Evolutionary conservation across 2,113 vertebrate genomes (phyloP), one percentile per base, ranked within the genome.

Genomic region (Psettodes erumei): DNA sequence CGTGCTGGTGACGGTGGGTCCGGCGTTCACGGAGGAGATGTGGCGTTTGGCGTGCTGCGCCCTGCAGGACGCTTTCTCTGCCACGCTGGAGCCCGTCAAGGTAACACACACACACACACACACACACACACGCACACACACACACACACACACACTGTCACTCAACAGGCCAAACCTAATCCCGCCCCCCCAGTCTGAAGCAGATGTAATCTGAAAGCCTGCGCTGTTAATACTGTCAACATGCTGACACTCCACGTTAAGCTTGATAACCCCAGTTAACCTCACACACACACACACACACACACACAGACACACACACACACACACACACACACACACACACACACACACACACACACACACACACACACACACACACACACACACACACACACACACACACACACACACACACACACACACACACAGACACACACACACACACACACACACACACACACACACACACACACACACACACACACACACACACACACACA

Each of bases 11-110:
- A 98, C 96, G 0, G 97, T 96, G 0, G 98, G 98, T 16, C 98
- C 98, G 0, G 96, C 98, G 79, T 99, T 99, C 84, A 97, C 96
- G 0, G 98, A 99, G 59, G 98, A 99, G 70, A 99, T 99, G 98
- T 99, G 98, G 98, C 92, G 97, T 63, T 91, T 99, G 50, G 96
- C 98, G 0, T 99, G 97, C 89, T 98, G 96, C 10, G 97, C 98
- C 6, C 93, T 99, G 80, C 98, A 99, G 89, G 96, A 99, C 0
- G 98, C 98, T 0, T 99, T 99, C 87, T 97, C 97, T 5, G 96
- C 96, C 27, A 99, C 98, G 0, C 87, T 99, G 48, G 96, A 98
- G 76, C 98, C 98, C 0, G 97, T 99, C 75, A 99, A 99, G 97
- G 98, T 99, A n/a, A n/a, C n/a, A n/a, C n/a, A 93, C 58, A 21